phyloP scores from a whole-genome alignment of 2,888 invertebrate species.

The Tetragnatha montana region DNA sequence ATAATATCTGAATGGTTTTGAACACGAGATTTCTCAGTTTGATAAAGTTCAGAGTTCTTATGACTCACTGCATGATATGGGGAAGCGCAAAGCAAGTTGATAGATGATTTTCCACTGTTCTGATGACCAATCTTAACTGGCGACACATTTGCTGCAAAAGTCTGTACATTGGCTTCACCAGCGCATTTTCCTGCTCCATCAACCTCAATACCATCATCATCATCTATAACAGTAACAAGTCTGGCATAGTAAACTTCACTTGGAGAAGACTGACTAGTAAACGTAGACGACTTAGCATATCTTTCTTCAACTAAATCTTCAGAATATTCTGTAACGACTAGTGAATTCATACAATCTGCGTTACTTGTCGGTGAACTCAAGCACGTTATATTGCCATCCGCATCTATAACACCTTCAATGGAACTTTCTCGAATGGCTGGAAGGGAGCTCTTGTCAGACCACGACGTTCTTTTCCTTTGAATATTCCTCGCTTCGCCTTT shows the following conservation, averaged over 20 bases:
- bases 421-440: conserved; percentile 40
- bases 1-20: background rate
- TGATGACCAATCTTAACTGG: background rate
- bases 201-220: background rate
- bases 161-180: background rate
- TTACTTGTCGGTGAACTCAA: background rate
- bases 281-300: background rate
- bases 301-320: background rate
- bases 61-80: background rate
- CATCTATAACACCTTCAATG: conserved; percentile 5
- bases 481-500: background rate
- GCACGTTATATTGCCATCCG: background rate
- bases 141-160: background rate
- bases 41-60: background rate
- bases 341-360: background rate
- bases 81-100: background rate
- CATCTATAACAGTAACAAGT: background rate
- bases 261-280: background rate
- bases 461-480: conserved; percentile 20
- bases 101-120: background rate
- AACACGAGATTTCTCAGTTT: background rate
- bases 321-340: background rate
- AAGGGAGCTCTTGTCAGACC: conserved; percentile 10
- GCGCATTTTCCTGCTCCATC: background rate
- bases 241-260: background rate